A percentile compares a stretch with the other conserved stretches of the same genome.
phyloP scores from a whole-genome alignment of 2,888 invertebrate genomes.

The Tolmerus cingulatus region DNA sequence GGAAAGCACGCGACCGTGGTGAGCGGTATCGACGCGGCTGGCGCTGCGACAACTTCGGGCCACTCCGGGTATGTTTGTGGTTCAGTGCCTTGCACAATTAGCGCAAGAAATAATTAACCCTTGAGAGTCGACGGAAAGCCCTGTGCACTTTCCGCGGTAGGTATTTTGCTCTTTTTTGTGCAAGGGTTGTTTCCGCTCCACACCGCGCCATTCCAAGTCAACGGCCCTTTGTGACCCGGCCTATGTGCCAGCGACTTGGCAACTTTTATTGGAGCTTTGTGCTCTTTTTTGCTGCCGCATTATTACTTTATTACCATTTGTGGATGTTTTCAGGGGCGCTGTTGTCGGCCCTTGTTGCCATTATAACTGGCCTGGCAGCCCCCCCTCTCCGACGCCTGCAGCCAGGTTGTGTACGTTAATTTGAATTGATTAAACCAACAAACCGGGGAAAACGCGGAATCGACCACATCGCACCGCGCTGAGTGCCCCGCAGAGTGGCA shows the following conservation, averaged over 20 bases:
- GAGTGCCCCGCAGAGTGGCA: neutral
- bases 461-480: neutral
- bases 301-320: conserved; percentile 38
- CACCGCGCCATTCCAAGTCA: neutral
- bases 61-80: neutral
- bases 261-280: conserved; percentile 37
- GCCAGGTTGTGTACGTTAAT: neutral
- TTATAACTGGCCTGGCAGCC: neutral
- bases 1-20: neutral
- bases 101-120: conserved; percentile 34
- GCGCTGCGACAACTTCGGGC: neutral
- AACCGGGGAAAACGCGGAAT: conserved; percentile 9
- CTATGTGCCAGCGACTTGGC: conserved; percentile 13
- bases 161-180: neutral
- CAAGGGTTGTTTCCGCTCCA: neutral
- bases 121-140: neutral
- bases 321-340: neutral
- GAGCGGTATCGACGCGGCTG: neutral
- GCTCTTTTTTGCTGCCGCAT: conserved; percentile 26
- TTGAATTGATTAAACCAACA: conserved; percentile 39
- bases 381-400: neutral
- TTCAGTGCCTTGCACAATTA: conserved; percentile 3
- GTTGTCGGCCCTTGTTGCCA: neutral
- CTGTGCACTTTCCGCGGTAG: neutral
- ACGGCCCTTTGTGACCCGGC: neutral